A percentile compares a stretch with the other conserved stretches of the same genome.
Conservation (phyloP, 2,797 vertebrate species). For the Mycteria americana region DNA sequence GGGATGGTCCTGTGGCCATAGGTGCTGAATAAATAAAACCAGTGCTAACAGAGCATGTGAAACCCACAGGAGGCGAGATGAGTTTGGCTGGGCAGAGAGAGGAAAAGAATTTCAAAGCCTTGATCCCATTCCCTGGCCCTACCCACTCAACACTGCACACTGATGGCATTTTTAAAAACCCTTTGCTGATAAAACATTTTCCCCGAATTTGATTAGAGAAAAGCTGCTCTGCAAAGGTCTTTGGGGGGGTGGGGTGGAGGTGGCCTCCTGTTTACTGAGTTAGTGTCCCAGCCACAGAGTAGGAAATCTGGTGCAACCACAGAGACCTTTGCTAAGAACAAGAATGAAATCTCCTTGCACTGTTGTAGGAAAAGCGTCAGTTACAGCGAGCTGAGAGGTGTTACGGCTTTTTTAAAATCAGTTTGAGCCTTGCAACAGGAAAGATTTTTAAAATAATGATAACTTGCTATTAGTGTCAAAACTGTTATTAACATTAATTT, state of each 20-base stretch:
- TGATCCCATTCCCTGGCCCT: neutral
- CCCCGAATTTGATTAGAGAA: neutral
- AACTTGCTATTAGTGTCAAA: constrained; percentile 78
- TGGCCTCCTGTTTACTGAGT: neutral
- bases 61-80: neutral
- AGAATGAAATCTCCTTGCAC: constrained; percentile 23
- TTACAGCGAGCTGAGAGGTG: constrained; percentile 50
- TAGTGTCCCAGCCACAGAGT: neutral
- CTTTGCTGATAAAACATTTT: neutral
- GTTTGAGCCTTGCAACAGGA: constrained; percentile 63
- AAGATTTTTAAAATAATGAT: constrained; percentile 61
- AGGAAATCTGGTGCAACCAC: neutral
- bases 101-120: neutral
- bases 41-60: accelerated
- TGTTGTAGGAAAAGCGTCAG: constrained; percentile 18
- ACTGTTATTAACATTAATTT: constrained; percentile 78
- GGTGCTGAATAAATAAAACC: neutral
- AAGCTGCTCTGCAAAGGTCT: neutral
- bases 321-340: neutral
- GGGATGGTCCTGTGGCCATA: neutral
- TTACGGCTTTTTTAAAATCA: constrained; percentile 27
- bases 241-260: neutral
- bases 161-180: neutral
- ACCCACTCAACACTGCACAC: neutral
- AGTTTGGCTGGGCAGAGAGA: neutral